Conservation (phyloP, 2,888 invertebrate species). For the Cheilosia vernalis region DNA sequence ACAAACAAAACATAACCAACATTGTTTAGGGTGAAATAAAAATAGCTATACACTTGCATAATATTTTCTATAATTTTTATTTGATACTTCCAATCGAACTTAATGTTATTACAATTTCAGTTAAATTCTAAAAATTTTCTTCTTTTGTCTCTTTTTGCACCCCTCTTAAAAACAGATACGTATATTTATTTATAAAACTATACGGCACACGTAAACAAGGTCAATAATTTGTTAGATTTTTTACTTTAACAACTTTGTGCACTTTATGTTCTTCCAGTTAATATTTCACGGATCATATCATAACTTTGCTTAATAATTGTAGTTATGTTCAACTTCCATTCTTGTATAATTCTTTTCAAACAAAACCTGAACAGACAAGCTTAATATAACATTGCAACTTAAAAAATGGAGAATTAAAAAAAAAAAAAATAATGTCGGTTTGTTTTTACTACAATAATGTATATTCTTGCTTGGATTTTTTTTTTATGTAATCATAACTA, state of each 20-base stretch:
- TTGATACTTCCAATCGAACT: slow-evolving; percentile 60
- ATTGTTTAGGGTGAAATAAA: slow-evolving; percentile 1
- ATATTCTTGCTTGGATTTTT: slow-evolving; percentile 32
- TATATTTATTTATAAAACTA: slow-evolving; percentile 45
- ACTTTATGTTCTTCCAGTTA: neutral
- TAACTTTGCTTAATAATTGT: neutral
- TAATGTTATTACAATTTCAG: slow-evolving; percentile 61
- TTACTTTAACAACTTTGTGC: slow-evolving; percentile 44
- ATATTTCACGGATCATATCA: neutral
- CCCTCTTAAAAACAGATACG: slow-evolving; percentile 52
- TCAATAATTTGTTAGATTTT: slow-evolving; percentile 14
- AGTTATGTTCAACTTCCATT: neutral
- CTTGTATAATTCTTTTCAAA: slow-evolving; percentile 25
- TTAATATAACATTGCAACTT: slow-evolving; percentile 32
- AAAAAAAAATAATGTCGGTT: slow-evolving; percentile 31
- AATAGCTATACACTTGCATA: neutral
- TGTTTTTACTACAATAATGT: neutral
- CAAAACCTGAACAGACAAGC: slow-evolving; percentile 12
- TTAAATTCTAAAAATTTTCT: slow-evolving; percentile 52
- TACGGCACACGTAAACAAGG: slow-evolving; percentile 59
- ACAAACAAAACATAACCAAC: slow-evolving; percentile 7
- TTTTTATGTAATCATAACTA: slow-evolving; percentile 37
- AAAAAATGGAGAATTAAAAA: slow-evolving; percentile 18
- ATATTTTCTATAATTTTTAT: slow-evolving; percentile 49
- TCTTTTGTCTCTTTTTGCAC: slow-evolving; percentile 26